Base-by-base conservation (phyloP, 2,797 vertebrate genomes). In the Malurus leucopterus region DNA sequence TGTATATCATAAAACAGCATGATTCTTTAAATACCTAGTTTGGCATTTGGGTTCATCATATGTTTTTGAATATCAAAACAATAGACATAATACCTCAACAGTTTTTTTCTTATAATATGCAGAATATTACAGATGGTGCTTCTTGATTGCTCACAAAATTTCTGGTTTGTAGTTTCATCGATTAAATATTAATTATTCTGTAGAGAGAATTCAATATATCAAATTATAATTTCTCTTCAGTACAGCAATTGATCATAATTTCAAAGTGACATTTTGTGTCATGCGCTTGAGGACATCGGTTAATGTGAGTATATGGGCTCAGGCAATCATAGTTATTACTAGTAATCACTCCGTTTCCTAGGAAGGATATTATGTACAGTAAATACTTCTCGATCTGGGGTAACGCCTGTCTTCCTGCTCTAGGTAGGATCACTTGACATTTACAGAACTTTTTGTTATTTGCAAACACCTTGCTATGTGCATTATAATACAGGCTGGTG, bases 11-110 rank as follows among this genome's bases (percentile, higher is more conserved):
- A 83, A 83, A 95, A 63, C 94, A 95, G 84, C 80, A 85, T 93
- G 89, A 94, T 93, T 94, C 78, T 89, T 95, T 96, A 93, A 95
- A 93, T 95, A 90, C 81, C 91, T 92, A 92, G 84, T 92, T 96
- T 96, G 94, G 86, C 86, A 96, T 96, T 96, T 96, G 84, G 58
- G 54, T 94, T 97, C 83, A 76, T 91, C 67, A 41, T 79, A 81
- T 94, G 86, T 93, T 93, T 95, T 87, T 82, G 68, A 78, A 70
- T 87, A 86, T 84, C 69, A 72, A 68, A 93, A 82, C 1, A 38
- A 80, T 41, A 96, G 84, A 89, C 32, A 81, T 90, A 86, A 34
- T 72, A 93, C 88, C 75, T 93, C 93, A 95, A 92, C 53, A 32
- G 5, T 68, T 81, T 95, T 85, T 85, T 96, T 92, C 71, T 93